Evolutionary conservation across 2,888 invertebrate species (phyloP), one percentile per base, ranked within the genome.

Genomic region (Pilophorus perplexus): DNA sequence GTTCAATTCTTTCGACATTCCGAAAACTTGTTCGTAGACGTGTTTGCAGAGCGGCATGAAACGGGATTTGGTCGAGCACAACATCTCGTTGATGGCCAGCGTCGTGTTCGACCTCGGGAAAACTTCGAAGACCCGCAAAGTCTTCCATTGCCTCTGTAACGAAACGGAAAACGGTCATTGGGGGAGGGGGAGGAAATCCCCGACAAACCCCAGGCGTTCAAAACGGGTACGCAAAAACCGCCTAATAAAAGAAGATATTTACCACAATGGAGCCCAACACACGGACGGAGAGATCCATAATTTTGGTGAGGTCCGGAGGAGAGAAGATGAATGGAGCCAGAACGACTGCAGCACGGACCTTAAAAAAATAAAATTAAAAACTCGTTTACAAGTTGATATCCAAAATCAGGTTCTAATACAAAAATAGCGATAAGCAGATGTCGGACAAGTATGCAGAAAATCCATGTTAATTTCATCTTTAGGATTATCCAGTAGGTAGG

Each of bases 21-120:
- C 69, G 44, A 69, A 69, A 20, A 69, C 52, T 33, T 69, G 69
- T 20, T 69, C 66, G 66, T 69, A 69, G n/a, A 69, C 54, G 38
- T 69, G 69, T 14, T 64, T 65, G 28, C 69, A 69, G 27, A 69
- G 60, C 0, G 69, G 69, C 44, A 69, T 27, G n/a, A 69, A 65
- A 18, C 59, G 68, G 12, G 69, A 69, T 54, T 68, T 67, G 14
- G 69, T 65, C 27, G 66, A 50, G 50, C 69, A 69, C 25, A 69
- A 66, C 25, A 67, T 22, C 28, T 69, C 65, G 25, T 69, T 69
- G 28, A 69, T 69, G 18, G 64, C 69, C 1, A 69, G 68, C 2
- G 68, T 60, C 33, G 69, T 66, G 33, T 69, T 67, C 4, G 69
- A 68, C 1, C 69, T 54, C 4, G 69, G 69, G 64, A 69, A 69